Evolutionary conservation across 1,140 invertebrate genomes (phyloP).

Genomic region (Bombus superbus): DNA sequence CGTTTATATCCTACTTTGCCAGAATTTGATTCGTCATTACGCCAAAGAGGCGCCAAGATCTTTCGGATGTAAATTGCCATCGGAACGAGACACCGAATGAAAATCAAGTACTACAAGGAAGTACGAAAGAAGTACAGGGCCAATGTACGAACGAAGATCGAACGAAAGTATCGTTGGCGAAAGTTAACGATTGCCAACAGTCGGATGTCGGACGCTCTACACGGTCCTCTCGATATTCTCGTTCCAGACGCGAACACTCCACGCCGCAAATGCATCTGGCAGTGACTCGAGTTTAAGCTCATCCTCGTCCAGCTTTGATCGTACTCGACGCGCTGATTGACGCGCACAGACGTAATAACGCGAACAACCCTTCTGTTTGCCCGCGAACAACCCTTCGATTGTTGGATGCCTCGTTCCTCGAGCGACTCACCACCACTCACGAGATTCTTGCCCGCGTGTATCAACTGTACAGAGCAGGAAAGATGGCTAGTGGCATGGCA

Average conservation of each 20-base stretch:
- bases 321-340: constrained; percentile 56
- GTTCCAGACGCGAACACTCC: constrained; percentile 27
- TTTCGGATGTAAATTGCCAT: too few relatives aligned
- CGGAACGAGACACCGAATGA: too few relatives aligned
- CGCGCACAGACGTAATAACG: constrained; percentile 53
- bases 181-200: background rate
- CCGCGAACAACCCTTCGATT: constrained; percentile 30
- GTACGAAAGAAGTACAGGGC: too few relatives aligned
- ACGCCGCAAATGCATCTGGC: constrained; percentile 47
- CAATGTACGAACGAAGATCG: background rate
- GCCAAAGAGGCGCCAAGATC: too few relatives aligned
- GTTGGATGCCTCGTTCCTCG: constrained; percentile 19
- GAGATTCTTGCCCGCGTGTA: background rate
- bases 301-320: constrained; percentile 43
- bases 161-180: background rate
- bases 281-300: constrained; percentile 47
- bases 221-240: background rate
- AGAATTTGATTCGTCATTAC: too few relatives aligned
- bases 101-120: too few relatives aligned
- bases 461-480: background rate
- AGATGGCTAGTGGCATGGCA: too few relatives aligned
- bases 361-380: constrained; percentile 14
- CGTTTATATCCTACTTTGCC: too few relatives aligned
- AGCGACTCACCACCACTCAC: background rate
- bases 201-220: background rate